Conservation (phyloP, 2,113 vertebrate species). For the Murina feae region DNA sequence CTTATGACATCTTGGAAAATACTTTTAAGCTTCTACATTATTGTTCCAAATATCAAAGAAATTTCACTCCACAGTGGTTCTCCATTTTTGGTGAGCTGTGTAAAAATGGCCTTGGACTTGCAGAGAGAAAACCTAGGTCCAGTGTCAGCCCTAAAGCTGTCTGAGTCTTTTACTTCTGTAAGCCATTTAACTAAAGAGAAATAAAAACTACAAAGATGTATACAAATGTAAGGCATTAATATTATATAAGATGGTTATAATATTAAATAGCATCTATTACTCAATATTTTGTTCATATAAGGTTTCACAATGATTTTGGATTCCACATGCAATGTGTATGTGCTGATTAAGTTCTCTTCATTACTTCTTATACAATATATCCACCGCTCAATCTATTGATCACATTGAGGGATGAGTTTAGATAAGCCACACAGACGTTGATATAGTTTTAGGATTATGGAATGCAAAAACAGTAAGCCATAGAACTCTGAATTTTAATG, state of each 20-base stretch:
- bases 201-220: background rate
- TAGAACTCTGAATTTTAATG: background rate
- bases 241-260: background rate
- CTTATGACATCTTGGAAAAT: conserved; percentile 48
- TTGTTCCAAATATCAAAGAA: conserved; percentile 42
- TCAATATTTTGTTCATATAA: background rate
- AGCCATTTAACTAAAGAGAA: background rate
- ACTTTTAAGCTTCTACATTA: conserved; percentile 44
- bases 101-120: background rate
- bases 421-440: background rate
- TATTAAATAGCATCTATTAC: background rate
- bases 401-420: background rate
- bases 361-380: background rate
- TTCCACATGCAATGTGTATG: background rate
- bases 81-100: background rate
- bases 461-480: background rate
- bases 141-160: background rate
- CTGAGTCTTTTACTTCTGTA: conserved; percentile 6
- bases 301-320: background rate
- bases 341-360: background rate
- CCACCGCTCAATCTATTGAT: background rate
- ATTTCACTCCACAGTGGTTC: conserved; percentile 1
- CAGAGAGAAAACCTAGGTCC: background rate
- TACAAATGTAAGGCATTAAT: background rate
- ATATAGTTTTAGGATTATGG: background rate